A percentile compares a stretch with the other conserved stretches of the same genome.
Evolutionary conservation across 2,888 invertebrate genomes (phyloP).

Genomic region (Acanthacorydalis orientalis): DNA sequence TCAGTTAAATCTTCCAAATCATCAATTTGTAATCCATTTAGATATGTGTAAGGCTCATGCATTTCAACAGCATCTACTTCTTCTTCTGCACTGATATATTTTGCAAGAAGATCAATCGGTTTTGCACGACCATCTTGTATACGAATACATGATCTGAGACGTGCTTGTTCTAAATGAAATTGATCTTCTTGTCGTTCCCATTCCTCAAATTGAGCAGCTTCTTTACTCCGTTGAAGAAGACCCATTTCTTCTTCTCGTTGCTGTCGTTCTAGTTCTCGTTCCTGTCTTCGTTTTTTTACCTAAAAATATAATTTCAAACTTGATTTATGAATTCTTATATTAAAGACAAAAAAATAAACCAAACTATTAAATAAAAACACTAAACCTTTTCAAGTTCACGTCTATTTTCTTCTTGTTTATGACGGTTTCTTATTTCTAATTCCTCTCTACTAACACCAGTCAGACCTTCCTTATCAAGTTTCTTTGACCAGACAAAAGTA

Average conservation of each 20-base stretch:
- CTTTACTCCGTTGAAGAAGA: conserved; percentile 72
- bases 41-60: conserved; percentile 93
- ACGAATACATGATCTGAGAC: conserved; percentile 81
- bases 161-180: conserved; percentile 94
- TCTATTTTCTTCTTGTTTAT: conserved; percentile 82
- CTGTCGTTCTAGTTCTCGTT: conserved; percentile 75
- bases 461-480: conserved; percentile 84
- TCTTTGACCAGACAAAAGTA: conserved; percentile 94
- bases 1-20: conserved; percentile 92
- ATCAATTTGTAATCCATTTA: conserved; percentile 74
- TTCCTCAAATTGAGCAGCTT: conserved; percentile 78
- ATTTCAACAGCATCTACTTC: conserved; percentile 87
- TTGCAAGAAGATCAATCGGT: conserved; percentile 92
- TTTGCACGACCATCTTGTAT: conserved; percentile 95
- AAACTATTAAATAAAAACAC: conserved; percentile 1
- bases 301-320: conserved; percentile 14
- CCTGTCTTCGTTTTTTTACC: conserved; percentile 78
- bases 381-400: conserved; percentile 85
- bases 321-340: no score
- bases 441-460: conserved; percentile 60
- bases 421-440: conserved; percentile 63
- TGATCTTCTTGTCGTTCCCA: conserved; percentile 96
- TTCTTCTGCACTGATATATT: conserved; percentile 86
- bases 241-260: conserved; percentile 68
- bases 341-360: no score